Conservation (phyloP, 1,140 invertebrate genomes). For the Papilio xuthus region DNA sequence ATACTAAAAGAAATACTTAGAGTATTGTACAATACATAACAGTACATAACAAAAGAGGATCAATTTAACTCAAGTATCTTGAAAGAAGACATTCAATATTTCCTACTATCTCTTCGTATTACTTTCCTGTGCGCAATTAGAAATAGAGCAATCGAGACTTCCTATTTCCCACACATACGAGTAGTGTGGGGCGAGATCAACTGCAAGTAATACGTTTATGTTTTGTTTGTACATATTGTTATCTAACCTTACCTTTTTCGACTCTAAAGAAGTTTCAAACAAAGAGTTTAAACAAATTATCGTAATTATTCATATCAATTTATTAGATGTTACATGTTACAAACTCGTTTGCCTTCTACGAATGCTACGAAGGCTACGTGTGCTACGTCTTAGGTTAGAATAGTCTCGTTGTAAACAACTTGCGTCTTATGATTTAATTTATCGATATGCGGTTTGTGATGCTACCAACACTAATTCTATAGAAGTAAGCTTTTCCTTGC, state of each 20-base stretch:
- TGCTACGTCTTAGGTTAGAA: too few species aligned
- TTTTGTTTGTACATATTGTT: background rate
- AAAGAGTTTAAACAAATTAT: too few species aligned
- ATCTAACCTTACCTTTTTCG: too few species aligned
- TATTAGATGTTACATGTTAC: too few species aligned
- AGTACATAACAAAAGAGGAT: background rate
- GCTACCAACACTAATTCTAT: background rate
- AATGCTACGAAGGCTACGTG: too few species aligned
- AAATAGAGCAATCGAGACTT: constrained; percentile 29
- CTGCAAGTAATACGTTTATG: background rate
- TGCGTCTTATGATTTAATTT: background rate
- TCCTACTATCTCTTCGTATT: constrained; percentile 18
- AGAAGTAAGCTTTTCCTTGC: background rate
- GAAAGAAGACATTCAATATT: constrained; percentile 27
- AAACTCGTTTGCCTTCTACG: too few species aligned
- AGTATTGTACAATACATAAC: too few species aligned
- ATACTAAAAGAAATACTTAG: too few species aligned
- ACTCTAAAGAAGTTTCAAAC: too few species aligned
- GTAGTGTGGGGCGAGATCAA: background rate
- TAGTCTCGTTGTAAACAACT: too few species aligned
- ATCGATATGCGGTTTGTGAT: background rate
- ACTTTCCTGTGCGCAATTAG: constrained; percentile 22
- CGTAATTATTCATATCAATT: too few species aligned
- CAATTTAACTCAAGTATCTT: constrained; percentile 16
- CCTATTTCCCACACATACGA: constrained; percentile 8